A percentile compares a stretch with the other conserved stretches of the same genome.
These are phyloP conservation scores for Leptodactylus fuscus DNA, from an alignment of 2,113 vertebrate species.

Conservation along the genomic window DNA sequence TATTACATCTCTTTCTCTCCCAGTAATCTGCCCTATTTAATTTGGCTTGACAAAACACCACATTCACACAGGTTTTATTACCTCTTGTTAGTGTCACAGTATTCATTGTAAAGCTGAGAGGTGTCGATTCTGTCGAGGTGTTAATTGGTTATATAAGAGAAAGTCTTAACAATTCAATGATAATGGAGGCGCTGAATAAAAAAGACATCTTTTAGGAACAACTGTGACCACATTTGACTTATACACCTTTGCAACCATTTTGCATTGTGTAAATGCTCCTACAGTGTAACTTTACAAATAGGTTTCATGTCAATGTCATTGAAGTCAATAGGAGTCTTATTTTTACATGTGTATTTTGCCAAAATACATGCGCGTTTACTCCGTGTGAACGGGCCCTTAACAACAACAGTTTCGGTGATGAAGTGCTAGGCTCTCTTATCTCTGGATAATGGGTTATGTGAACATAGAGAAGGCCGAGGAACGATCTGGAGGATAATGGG, in stretches of 20 bases:
- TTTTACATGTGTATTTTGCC: too few species aligned
- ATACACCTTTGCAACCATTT: neutral
- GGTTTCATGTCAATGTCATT: neutral
- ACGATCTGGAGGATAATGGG: too few species aligned
- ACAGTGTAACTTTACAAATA: neutral
- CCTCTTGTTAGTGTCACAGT: slow-evolving; percentile 11
- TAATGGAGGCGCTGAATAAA: neutral
- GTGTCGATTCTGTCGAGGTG: neutral
- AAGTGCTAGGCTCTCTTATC: neutral
- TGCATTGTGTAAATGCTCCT: too few species aligned
- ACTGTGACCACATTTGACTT: too few species aligned
- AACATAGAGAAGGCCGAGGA: neutral
- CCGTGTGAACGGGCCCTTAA: too few species aligned
- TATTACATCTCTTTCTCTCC: slow-evolving; percentile 7
- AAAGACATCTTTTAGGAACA: neutral
- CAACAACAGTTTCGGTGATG: too few species aligned
- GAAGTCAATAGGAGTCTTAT: too few species aligned
- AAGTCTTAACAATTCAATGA: neutral
- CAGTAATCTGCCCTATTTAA: slow-evolving; percentile 6
- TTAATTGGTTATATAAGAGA: slow-evolving; percentile 36
- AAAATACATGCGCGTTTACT: too few species aligned
- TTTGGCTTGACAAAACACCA: neutral
- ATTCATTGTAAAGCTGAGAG: neutral
- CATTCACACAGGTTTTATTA: neutral
- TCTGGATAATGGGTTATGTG: neutral